Evolutionary conservation across 92 coral and sea anemone species (phyloP).

Genomic region (Muricea muricata): DNA sequence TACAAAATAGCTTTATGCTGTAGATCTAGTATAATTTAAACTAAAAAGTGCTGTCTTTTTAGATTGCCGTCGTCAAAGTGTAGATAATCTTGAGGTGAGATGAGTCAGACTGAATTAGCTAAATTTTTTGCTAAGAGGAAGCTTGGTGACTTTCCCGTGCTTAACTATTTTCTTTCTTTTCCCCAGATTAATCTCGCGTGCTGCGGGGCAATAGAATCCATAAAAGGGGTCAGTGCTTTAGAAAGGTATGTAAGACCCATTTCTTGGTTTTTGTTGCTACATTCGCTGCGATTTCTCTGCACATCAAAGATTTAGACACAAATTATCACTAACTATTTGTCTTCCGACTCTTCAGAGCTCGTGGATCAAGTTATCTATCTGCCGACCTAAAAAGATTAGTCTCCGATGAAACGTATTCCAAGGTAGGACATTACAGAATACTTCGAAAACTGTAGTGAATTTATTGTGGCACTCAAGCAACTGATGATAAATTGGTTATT

Average conservation of each 20-base stretch:
- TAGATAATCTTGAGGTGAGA: slow-evolving; percentile 31
- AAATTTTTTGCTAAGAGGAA: too few species aligned
- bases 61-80: slow-evolving; percentile 16
- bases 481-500: too few species aligned
- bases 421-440: neutral
- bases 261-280: neutral
- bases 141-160: too few species aligned
- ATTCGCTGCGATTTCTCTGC: too few species aligned
- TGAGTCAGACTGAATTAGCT: neutral
- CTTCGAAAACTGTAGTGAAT: neutral
- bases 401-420: neutral
- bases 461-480: too few species aligned
- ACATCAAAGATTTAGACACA: too few species aligned
- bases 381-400: slow-evolving; percentile 17
- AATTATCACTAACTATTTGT: neutral
- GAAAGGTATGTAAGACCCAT: neutral
- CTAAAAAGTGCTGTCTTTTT: neutral
- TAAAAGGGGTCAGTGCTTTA: neutral
- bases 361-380: slow-evolving; percentile 9
- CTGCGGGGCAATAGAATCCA: neutral
- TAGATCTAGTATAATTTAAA: too few species aligned
- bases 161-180: neutral
- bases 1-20: too few species aligned
- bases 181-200: slow-evolving; percentile 29
- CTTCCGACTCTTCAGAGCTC: neutral